Evolutionary conservation across 1,140 invertebrate genomes (phyloP).

Genomic region (Calycopis cecrops): DNA sequence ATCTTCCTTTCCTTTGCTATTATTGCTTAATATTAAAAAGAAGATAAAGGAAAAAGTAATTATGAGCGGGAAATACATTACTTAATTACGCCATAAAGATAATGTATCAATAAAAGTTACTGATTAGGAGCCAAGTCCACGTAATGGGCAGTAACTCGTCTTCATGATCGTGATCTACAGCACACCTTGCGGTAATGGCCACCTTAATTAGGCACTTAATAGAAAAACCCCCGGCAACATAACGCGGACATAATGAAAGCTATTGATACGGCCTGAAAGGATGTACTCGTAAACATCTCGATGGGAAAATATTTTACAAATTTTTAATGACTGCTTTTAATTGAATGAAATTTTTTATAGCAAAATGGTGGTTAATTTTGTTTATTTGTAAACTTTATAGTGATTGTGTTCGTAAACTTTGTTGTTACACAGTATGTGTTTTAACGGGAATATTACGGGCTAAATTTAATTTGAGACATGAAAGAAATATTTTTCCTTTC

Average conservation of each 20-base stretch:
- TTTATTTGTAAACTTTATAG: no score
- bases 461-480: no score
- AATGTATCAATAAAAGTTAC: slow-evolving; percentile 24
- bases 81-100: slow-evolving; percentile 14
- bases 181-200: slow-evolving; percentile 27
- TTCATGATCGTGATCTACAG: slow-evolving; percentile 28
- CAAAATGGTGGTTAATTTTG: neutral
- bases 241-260: slow-evolving; percentile 22
- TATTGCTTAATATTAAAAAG: no score
- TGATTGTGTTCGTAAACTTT: no score
- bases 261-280: neutral
- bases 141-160: slow-evolving; percentile 33
- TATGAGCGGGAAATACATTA: slow-evolving; percentile 1
- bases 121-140: slow-evolving; percentile 24
- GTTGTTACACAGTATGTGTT: no score
- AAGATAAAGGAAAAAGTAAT: slow-evolving; percentile 2
- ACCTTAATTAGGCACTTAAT: slow-evolving; percentile 48
- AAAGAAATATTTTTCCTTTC: no score
- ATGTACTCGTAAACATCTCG: neutral
- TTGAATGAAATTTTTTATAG: neutral
- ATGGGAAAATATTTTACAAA: neutral
- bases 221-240: slow-evolving; percentile 34
- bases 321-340: slow-evolving; percentile 1
- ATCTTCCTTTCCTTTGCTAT: no score
- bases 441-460: no score